Evolutionary conservation across 2,113 vertebrate species (phyloP).

Genomic region (Maccullochella peelii): DNA sequence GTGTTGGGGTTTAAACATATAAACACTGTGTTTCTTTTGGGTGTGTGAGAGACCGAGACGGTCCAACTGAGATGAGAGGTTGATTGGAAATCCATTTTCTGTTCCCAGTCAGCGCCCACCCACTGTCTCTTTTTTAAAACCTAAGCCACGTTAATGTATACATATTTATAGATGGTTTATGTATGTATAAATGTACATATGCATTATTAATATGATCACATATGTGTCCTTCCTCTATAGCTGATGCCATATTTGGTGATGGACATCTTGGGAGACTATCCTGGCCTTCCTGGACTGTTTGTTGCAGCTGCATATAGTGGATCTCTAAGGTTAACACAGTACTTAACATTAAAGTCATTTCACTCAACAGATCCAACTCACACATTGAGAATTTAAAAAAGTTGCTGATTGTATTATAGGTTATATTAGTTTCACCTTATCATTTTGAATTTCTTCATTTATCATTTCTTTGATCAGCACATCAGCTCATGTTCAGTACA

Average conservation of each 20-base stretch:
- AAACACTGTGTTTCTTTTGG: not conserved
- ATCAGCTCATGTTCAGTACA: not conserved
- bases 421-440: not conserved
- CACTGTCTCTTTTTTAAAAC: not conserved
- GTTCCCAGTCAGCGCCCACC: not conserved
- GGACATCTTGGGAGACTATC: slow-evolving; percentile 83
- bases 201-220: not conserved
- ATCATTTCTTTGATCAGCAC: not conserved
- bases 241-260: slow-evolving; percentile 87
- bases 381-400: not conserved
- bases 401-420: not conserved
- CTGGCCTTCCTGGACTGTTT: slow-evolving; percentile 88
- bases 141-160: not conserved
- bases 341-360: not conserved
- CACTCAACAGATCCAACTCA: not conserved
- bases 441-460: not conserved
- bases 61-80: not conserved
- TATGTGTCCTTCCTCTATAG: slow-evolving; percentile 61
- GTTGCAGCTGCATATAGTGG: slow-evolving; percentile 88
- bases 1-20: not conserved
- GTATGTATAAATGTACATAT: not conserved
- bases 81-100: not conserved
- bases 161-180: not conserved
- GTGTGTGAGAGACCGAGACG: not conserved
- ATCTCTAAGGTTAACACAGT: slow-evolving; percentile 83